Conservation (phyloP, 1,140 invertebrate genomes). For the Brachionus rotundiformis region DNA sequence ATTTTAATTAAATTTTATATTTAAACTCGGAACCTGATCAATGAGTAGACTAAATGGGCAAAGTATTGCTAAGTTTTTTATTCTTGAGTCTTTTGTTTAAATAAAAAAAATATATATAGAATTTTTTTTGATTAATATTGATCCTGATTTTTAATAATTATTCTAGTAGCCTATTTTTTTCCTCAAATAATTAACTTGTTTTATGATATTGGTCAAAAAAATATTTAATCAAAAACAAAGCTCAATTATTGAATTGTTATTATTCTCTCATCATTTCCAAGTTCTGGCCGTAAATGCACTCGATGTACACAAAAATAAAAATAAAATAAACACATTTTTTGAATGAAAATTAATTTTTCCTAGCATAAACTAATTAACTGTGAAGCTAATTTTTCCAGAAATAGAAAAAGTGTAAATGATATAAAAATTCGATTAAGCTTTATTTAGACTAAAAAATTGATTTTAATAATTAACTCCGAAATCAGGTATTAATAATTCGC, state of each 20-base stretch:
- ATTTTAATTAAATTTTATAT: conserved; percentile 19
- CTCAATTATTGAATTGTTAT: neutral
- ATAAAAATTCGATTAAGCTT: neutral
- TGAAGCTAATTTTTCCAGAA: conserved; percentile 6
- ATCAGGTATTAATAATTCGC: neutral
- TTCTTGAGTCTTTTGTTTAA: neutral
- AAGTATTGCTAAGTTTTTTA: neutral
- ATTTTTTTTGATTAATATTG: conserved; percentile 5
- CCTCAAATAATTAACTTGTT: neutral
- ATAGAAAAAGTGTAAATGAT: neutral
- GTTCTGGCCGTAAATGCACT: neutral
- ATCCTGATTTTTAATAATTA: conserved; percentile 3
- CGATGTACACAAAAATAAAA: neutral
- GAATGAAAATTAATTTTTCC: neutral
- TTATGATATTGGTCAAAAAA: neutral
- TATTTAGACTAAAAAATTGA: neutral
- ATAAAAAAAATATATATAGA: too few relatives aligned
- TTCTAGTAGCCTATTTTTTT: conserved; percentile 18
- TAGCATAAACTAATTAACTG: neutral
- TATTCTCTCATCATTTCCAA: neutral
- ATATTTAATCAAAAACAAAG: conserved; percentile 11
- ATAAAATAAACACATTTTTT: neutral
- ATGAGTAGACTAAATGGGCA: neutral
- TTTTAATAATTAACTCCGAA: neutral
- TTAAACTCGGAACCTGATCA: neutral